phyloP scores from a whole-genome alignment of 2,888 invertebrate species.

The Alloscopus bannaensis region DNA sequence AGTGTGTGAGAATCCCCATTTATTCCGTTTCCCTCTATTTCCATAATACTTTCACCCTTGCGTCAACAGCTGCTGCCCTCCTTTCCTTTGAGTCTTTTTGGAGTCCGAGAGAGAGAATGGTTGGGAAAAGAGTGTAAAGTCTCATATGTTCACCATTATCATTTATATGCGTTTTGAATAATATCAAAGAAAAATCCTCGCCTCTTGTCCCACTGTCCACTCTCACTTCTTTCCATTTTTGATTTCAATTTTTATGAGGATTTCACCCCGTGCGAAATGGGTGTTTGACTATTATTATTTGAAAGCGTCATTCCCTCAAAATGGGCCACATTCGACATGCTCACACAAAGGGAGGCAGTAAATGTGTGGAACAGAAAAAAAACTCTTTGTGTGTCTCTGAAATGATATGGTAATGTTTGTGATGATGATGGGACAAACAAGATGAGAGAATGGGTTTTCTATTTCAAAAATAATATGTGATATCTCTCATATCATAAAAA shows the following conservation, averaged over 20 bases:
- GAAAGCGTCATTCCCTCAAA: too few relatives aligned
- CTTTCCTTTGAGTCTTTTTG: neutral
- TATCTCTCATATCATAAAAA: too few relatives aligned
- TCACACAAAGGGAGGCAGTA: neutral
- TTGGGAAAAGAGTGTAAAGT: neutral
- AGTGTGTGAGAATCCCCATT: too few relatives aligned
- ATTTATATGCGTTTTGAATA: neutral
- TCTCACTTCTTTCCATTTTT: constrained; percentile 22
- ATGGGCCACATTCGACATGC: neutral
- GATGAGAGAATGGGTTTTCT: neutral
- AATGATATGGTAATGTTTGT: constrained; percentile 29
- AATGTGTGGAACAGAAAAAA: neutral
- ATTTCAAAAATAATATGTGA: neutral
- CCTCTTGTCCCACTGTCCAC: constrained; percentile 16
- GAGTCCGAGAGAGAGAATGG: too few relatives aligned
- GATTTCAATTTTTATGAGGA: constrained; percentile 42
- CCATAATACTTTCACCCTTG: neutral
- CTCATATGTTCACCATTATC: constrained; percentile 12
- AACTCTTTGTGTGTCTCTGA: constrained; percentile 6
- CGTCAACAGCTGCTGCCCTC: constrained; percentile 44
- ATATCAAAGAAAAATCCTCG: too few relatives aligned
- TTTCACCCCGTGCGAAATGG: neutral
- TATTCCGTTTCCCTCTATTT: constrained; percentile 23
- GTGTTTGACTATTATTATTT: too few relatives aligned
- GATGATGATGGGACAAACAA: neutral